These are phyloP conservation scores for Hirtodrosophila histrioides DNA, from an alignment of 2,888 invertebrate species.

Conservation along the genomic window DNA sequence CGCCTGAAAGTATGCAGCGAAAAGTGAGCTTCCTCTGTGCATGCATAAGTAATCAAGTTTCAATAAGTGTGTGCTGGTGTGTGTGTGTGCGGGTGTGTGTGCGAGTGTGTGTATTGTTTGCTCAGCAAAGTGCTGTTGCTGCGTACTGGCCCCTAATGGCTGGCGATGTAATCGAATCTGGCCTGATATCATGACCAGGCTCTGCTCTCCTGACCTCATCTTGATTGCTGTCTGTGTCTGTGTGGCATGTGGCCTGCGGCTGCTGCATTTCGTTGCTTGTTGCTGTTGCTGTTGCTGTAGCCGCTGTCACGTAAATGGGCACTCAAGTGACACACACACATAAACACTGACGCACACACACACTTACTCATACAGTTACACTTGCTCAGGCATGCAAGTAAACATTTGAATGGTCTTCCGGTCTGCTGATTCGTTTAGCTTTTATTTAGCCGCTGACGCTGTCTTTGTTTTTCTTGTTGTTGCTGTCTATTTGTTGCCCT, in stretches of 20 bases:
- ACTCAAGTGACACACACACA: conserved; percentile 50
- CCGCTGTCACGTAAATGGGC: conserved; percentile 53
- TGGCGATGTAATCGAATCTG: conserved; percentile 68
- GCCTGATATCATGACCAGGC: conserved; percentile 43
- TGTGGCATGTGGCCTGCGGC: conserved; percentile 12
- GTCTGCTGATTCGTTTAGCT: conserved; percentile 75
- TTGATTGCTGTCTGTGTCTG: conserved; percentile 32
- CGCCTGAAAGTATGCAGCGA: conserved; percentile 63
- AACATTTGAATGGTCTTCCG: conserved; percentile 71
- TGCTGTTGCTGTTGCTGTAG: conserved; percentile 11
- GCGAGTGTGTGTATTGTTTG: conserved; percentile 49
- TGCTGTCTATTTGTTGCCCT: conserved; percentile 11
- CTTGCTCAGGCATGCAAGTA: conserved; percentile 51
- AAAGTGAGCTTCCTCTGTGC: conserved; percentile 14
- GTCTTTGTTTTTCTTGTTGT: conserved; percentile 4
- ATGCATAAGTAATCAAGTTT: conserved; percentile 29
- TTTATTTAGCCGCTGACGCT: conserved; percentile 52
- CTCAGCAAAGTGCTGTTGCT: conserved; percentile 61
- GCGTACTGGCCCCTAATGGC: conserved; percentile 43
- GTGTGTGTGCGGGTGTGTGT: conserved; percentile 20
- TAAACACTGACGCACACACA: conserved; percentile 5
- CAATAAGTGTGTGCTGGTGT: conserved; percentile 25
- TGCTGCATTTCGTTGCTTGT: conserved; percentile 29
- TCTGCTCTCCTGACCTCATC: conserved; percentile 63
- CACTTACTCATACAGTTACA: conserved; percentile 17